Percentiles rank a stretch among this genome's conserved stretches.
phyloP scores from a whole-genome alignment of 1,140 invertebrate genomes.

The Trigoniulus corallinus region DNA sequence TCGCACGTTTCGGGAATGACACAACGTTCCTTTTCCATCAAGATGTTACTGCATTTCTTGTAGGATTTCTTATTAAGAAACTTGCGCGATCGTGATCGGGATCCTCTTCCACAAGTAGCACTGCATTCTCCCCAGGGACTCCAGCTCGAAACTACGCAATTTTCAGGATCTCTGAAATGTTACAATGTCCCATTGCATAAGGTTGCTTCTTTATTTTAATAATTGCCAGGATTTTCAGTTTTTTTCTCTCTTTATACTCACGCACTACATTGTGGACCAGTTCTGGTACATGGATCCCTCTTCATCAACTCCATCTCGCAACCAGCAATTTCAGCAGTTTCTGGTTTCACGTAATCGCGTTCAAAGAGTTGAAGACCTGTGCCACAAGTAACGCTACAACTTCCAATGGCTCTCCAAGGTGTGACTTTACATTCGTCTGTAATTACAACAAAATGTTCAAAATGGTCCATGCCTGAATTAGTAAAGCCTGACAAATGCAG shows the following conservation, averaged over 20 bases:
- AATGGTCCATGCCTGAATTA: not conserved
- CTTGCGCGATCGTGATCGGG: conserved; percentile 27
- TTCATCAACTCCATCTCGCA: conserved; percentile 65
- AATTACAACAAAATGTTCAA: conserved; percentile 11
- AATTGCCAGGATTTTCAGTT: not conserved
- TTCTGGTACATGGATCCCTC: conserved; percentile 54
- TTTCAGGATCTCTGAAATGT: too few species aligned
- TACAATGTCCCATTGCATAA: too few species aligned
- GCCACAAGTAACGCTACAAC: conserved; percentile 49
- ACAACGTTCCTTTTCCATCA: conserved; percentile 28
- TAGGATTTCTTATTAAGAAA: conserved; percentile 30
- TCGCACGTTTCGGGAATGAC: conserved; percentile 13
- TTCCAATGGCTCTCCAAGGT: conserved; percentile 52
- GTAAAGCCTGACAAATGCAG: too few species aligned
- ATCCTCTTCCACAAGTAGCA: conserved; percentile 37
- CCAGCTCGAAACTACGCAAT: too few species aligned
- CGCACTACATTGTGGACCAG: conserved; percentile 11
- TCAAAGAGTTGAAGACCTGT: conserved; percentile 49
- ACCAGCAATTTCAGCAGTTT: conserved; percentile 53
- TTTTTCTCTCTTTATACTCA: not conserved
- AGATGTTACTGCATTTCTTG: conserved; percentile 27
- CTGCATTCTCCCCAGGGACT: conserved; percentile 37
- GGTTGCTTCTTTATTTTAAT: too few species aligned
- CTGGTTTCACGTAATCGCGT: conserved; percentile 26
- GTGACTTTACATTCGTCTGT: conserved; percentile 51